Conservation (phyloP, 2,113 vertebrate genomes). For the Fregata magnificens region DNA sequence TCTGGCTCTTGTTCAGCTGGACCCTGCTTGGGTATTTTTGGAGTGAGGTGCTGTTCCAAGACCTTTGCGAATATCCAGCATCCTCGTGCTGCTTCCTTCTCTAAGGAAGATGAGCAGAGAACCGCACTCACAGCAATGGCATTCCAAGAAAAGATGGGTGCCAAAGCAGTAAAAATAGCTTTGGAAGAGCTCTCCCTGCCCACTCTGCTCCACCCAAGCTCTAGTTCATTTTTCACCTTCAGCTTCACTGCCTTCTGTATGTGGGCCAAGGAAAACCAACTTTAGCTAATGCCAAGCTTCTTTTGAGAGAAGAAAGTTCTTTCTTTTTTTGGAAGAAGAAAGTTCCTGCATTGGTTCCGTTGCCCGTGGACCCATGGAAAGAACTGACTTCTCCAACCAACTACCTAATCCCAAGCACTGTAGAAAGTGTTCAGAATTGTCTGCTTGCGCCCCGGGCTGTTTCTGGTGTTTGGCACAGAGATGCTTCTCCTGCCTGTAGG, state of each 20-base stretch:
- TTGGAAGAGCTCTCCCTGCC: not conserved
- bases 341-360: not conserved
- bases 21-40: not conserved
- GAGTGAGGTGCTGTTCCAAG: not conserved
- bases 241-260: not conserved
- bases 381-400: not conserved
- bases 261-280: not conserved
- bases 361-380: not conserved
- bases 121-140: not conserved
- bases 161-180: not conserved
- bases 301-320: not conserved
- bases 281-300: not conserved
- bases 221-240: not conserved
- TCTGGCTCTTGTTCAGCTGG: not conserved
- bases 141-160: not conserved
- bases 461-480: not conserved
- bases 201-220: not conserved
- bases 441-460: not conserved
- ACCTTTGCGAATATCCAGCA: not conserved
- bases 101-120: not conserved
- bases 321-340: not conserved
- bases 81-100: not conserved
- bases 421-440: accelerated
- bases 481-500: not conserved
- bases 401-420: not conserved